phyloP scores from a whole-genome alignment of 2,888 invertebrate species.

The Spodoptera littoralis region DNA sequence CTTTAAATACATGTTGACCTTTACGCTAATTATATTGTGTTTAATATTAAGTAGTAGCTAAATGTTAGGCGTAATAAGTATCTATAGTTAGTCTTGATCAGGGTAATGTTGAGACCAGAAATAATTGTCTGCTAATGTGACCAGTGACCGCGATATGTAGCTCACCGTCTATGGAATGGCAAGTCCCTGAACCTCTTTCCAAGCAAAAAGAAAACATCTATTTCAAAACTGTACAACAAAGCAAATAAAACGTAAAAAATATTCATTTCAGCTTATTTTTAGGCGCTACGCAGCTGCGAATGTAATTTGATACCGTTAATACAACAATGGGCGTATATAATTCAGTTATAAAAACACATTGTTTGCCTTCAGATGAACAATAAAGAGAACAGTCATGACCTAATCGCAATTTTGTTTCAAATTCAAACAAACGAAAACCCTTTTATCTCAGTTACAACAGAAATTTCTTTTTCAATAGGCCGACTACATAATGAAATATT shows the following conservation, averaged over 20 bases:
- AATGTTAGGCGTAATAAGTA: too few species aligned
- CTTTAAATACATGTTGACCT: too few species aligned
- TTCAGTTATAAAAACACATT: conserved; percentile 65
- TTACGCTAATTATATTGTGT: too few species aligned
- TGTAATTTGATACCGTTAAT: conserved; percentile 43
- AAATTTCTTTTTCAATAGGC: conserved; percentile 75
- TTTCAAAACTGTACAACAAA: background rate
- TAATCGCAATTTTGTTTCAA: conserved; percentile 73
- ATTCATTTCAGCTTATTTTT: conserved; percentile 37
- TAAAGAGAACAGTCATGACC: conserved; percentile 71
- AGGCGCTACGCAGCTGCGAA: conserved; percentile 34
- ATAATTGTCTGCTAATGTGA: background rate
- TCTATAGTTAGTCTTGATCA: too few species aligned
- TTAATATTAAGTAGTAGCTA: too few species aligned
- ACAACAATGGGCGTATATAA: conserved; percentile 58
- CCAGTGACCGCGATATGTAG: background rate
- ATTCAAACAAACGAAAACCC: conserved; percentile 75
- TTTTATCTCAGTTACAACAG: conserved; percentile 75
- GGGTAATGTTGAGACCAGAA: too few species aligned
- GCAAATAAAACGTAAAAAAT: conserved; percentile 13
- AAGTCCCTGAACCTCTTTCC: background rate
- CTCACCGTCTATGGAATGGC: background rate
- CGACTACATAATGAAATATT: conserved; percentile 79
- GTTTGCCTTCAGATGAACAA: conserved; percentile 65
- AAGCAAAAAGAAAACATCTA: background rate